Evolutionary conservation across 2,797 vertebrate genomes (phyloP), one percentile per base, ranked within the genome.

Genomic region (Bradypus variegatus): DNA sequence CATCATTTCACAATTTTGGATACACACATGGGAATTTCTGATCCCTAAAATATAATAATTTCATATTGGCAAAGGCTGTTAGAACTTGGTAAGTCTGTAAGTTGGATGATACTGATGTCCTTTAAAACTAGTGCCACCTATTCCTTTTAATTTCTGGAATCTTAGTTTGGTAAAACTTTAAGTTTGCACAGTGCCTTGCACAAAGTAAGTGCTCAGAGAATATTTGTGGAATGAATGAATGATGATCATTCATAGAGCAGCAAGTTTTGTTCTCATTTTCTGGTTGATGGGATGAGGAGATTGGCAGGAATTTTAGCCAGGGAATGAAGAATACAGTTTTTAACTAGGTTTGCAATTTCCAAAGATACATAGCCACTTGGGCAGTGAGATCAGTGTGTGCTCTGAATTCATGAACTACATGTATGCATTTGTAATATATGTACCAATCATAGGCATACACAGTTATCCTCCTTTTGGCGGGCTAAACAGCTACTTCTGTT

Each of bases 391-490:
- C 19, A 1, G n/a, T 3, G 1, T 67, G 69, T 31, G 55, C 45
- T 67, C 53, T 16, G 38, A 64, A n/a, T 53, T n/a, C 13, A 8
- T 25, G 50, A 83, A 76, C 38, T 88, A 16, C 55, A 21, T 50
- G n/a, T 89, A 0, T 55, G 5, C 38, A 80, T 88, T 90, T 3
- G 1, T 72, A 72, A 76, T 38, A 13, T 45, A 62, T 2, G 36
- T 45, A 65, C 88, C 91, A 93, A 55, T 64, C 33, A 25, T n/a
- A 38, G 86, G 89, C 55, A 50, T 10, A 10, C 58, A 5, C 25
- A 14, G 45, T 79, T 86, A 58, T 29, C 58, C 1, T 23, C 72
- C 78, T 90, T 94, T 96, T 94, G 95, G 95, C 90, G 81, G 95
- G 95, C 90, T 88, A 48, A 50, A 36, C 41, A 70, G 79, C 90